phyloP scores from a whole-genome alignment of 2,888 invertebrate genomes.

The Xestobium rufovillosum region DNA sequence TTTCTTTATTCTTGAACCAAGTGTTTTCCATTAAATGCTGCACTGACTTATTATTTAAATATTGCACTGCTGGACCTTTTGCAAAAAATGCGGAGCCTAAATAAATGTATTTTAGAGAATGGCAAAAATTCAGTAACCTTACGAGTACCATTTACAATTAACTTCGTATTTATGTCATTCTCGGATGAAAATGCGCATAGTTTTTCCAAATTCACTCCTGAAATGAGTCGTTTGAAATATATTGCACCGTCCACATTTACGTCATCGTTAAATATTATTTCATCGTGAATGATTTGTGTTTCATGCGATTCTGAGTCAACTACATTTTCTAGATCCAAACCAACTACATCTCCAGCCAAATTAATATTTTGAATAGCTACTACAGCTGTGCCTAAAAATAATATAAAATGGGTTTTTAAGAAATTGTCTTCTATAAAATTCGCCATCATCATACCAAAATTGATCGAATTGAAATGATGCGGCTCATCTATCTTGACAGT shows the following conservation, averaged over 20 bases:
- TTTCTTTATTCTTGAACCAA: constrained; percentile 46
- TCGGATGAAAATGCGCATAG: constrained; percentile 33
- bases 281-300: constrained; percentile 27
- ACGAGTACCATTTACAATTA: constrained; percentile 38
- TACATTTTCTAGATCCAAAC: constrained; percentile 44
- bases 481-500: constrained; percentile 40
- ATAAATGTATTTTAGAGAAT: constrained; percentile 16
- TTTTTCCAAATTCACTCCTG: constrained; percentile 34
- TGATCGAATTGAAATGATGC: constrained; percentile 35
- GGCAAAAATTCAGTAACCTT: too few species aligned
- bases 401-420: too few species aligned
- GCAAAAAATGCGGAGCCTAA: constrained; percentile 43
- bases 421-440: constrained; percentile 1
- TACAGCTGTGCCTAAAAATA: constrained; percentile 27
- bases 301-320: constrained; percentile 26
- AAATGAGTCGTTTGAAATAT: constrained; percentile 32
- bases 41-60: constrained; percentile 40
- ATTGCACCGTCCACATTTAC: constrained; percentile 33
- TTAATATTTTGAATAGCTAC: constrained; percentile 25
- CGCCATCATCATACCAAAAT: constrained; percentile 42
- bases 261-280: constrained; percentile 32
- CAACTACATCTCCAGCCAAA: constrained; percentile 36
- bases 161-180: constrained; percentile 26
- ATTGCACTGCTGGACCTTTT: constrained; percentile 40
- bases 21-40: constrained; percentile 36